Evolutionary conservation across 2,888 invertebrate species (phyloP), one percentile per base, ranked within the genome.

Genomic region (Nysson spinosus): DNA sequence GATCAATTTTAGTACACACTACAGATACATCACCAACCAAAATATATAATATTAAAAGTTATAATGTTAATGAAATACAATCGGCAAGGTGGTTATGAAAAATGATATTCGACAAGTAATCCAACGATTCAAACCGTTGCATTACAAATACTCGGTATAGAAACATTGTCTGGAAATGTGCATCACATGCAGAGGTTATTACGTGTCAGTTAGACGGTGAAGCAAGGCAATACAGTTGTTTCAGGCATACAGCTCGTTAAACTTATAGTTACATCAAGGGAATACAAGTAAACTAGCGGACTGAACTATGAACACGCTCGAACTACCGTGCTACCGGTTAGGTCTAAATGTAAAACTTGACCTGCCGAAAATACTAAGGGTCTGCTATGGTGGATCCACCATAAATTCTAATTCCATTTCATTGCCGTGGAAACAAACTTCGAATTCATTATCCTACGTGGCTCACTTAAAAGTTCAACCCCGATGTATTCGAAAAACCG

Each of bases 391-490:
- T n/a, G n/a, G n/a, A 4, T 16, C 6, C 32, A 9, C 35, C 19
- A 24, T 39, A 16, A 47, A 20, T 39, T 43, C 37, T 19, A 61
- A 51, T 43, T 46, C 35, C 30, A 19, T 14, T 17, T 20, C 14
- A 11, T 17, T 9, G n/a, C 35, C 12, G 19, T 5, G 28, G 20
- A 35, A 52, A 30, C 52, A 34, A 55, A 51, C 46, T 37, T 56
- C 51, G 24, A 65, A 60, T 68, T 68, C 51, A 67, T 67, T 58
- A 58, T 32, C 37, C 28, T 11, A 47, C 12, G 22, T 12, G 22
- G 20, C 19, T n/a, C 39, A 46, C 32, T 47, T 24, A 52, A 63
- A 66, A 63, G 60, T 50, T 6, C 26, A 11, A 17, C 19, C n/a
- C 4, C 44, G 32, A 19, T 9, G 4, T 4, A 14, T 14, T 43